phyloP scores from a whole-genome alignment of 1,140 invertebrate species.

The Aphaenogaster ashmeadi region DNA sequence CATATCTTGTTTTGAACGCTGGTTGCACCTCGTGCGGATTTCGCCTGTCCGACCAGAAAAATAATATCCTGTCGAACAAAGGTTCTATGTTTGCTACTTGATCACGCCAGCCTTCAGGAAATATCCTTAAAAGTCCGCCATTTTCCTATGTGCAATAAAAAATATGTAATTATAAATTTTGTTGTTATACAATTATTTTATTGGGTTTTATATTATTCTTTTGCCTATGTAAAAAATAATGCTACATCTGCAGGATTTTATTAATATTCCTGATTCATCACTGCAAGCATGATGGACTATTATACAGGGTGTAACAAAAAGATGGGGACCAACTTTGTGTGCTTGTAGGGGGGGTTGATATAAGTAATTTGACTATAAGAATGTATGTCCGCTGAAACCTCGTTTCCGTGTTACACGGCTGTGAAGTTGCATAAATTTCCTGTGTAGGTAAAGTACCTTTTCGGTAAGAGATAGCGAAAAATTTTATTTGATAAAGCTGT shows the following conservation, averaged over 20 bases:
- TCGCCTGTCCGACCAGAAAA: conserved; percentile 98
- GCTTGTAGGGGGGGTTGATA: too few relatives aligned
- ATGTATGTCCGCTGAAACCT: too few relatives aligned
- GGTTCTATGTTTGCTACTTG: conserved; percentile 97
- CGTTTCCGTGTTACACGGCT: too few relatives aligned
- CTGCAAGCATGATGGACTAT: background rate
- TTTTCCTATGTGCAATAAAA: conserved; percentile 86
- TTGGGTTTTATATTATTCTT: background rate
- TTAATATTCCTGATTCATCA: background rate
- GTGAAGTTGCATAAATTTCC: too few relatives aligned
- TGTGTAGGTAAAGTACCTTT: too few relatives aligned
- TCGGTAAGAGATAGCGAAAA: too few relatives aligned
- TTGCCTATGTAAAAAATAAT: background rate
- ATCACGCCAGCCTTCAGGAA: conserved; percentile 93
- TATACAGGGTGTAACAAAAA: too few relatives aligned
- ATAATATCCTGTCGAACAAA: conserved; percentile 96
- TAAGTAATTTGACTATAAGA: too few relatives aligned
- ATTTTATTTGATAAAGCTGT: too few relatives aligned
- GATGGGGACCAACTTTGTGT: too few relatives aligned
- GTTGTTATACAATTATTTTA: background rate
- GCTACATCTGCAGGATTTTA: background rate
- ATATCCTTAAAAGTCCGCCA: conserved; percentile 94
- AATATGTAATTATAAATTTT: conserved; percentile 7
- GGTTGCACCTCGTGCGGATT: conserved; percentile 99
- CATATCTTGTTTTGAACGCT: conserved; percentile 95